phyloP scores from a whole-genome alignment of 2,888 invertebrate genomes.

The Cerastis rubricosa region DNA sequence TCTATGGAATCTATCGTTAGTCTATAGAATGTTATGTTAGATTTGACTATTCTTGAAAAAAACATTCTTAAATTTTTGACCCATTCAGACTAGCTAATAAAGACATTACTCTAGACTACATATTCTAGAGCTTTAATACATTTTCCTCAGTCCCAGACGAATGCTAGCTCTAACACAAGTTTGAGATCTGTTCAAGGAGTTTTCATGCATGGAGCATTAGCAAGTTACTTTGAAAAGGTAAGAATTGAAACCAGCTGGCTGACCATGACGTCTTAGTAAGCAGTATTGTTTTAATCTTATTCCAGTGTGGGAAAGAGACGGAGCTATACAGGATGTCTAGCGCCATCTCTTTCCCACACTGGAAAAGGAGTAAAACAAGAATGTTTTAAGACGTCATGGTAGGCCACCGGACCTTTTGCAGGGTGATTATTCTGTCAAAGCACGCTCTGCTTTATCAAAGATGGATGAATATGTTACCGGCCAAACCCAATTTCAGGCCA shows the following conservation, averaged over 20 bases:
- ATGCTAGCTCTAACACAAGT: slow-evolving; percentile 1
- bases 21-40: slow-evolving; percentile 42
- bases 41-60: slow-evolving; percentile 28
- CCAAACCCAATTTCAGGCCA: too few relatives aligned
- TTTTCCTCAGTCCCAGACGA: slow-evolving; percentile 32
- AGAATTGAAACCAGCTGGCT: neutral
- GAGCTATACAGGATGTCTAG: too few relatives aligned
- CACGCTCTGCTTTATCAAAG: slow-evolving; percentile 14
- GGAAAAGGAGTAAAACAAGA: too few relatives aligned
- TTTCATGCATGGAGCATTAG: neutral
- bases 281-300: too few relatives aligned
- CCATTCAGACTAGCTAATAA: slow-evolving; percentile 35
- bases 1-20: slow-evolving; percentile 35
- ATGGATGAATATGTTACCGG: too few relatives aligned
- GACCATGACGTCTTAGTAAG: too few relatives aligned
- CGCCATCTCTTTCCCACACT: too few relatives aligned
- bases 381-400: too few relatives aligned
- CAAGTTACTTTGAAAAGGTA: neutral
- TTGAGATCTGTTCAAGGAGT: neutral
- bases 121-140: slow-evolving; percentile 20
- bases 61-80: slow-evolving; percentile 3
- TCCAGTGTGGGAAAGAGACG: too few relatives aligned
- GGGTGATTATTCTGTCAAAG: slow-evolving; percentile 14
- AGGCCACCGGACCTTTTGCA: too few relatives aligned
- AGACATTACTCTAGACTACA: slow-evolving; percentile 17